Base-by-base conservation (phyloP, 35 echinoderm and acorn worm species). In the Ptychodera flava region DNA sequence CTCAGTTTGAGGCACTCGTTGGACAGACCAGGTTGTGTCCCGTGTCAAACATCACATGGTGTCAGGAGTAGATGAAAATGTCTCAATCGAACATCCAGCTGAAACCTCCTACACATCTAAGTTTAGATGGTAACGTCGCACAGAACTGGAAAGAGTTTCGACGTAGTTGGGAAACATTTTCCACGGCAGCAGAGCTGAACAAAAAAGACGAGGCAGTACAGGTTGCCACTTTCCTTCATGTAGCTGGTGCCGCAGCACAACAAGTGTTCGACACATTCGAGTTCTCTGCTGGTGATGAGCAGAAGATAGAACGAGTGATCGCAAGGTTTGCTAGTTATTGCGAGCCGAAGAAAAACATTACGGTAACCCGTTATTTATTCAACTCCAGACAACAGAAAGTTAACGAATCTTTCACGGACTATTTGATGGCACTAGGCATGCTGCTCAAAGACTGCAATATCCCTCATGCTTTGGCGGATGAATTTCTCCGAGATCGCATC, bases 401-500 rank as follows among this genome's bases (percentile, higher is more conserved):
- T 12, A 64, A 64, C 45, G 22, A 64, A 64, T 12, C 45, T 64
- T 64, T 64, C 45, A 64, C 45, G 45, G 45, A 64, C 45, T 64
- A 64, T 64, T 64, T 64, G 45, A 64, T 22, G 6, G 22, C 45
- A 64, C 22, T 64, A 64, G 6, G 45, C 45, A 64, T 22, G 22
- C 22, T 64, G 45, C 22, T 64, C 6, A 64, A 64, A 64, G 45
- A 64, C 45, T 64, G 45, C 22, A 64, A 64, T 22, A 12, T 64
- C 45, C 6, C 45, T 64, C 45, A 64, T 12, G 45, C 6, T 12
- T 64, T 90, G 29, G 76, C 32, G 29, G 85, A 87, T 76, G 80
- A 82, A 29, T 45, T 90, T 10, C 85, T 93, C 1, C 16, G 91
- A 31, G 92, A 90, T 77, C 0, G 88, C 35, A 87, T 93, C 14